Evolutionary conservation across 2,888 invertebrate species (phyloP).

Genomic region (Catocala sponsa): DNA sequence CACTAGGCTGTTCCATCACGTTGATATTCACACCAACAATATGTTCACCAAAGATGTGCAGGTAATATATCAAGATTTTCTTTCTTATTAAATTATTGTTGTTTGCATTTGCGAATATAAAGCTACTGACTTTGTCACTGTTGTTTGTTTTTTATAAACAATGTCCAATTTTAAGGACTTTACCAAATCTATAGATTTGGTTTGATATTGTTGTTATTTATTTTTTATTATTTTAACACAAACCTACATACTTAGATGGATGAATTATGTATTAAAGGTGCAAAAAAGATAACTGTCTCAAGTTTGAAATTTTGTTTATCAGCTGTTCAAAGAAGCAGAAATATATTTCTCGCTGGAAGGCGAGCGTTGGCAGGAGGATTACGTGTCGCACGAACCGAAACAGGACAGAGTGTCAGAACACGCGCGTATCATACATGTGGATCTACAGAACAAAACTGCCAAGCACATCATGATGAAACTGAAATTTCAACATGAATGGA

Average conservation of each 20-base stretch:
- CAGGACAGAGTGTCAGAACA: constrained; percentile 87
- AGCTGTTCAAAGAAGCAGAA: constrained; percentile 93
- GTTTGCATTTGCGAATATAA: constrained; percentile 7
- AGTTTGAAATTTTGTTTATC: constrained; percentile 41
- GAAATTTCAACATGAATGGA: constrained; percentile 94
- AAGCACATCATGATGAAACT: constrained; percentile 92
- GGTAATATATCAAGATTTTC: constrained; percentile 75
- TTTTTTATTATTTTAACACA: not conserved
- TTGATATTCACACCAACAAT: constrained; percentile 93
- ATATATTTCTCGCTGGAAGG: constrained; percentile 95
- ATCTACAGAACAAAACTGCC: constrained; percentile 92
- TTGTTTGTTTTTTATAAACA: too few relatives aligned
- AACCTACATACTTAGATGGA: too few relatives aligned
- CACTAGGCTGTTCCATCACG: constrained; percentile 91
- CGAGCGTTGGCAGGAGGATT: constrained; percentile 91
- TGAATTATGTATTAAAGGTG: not conserved
- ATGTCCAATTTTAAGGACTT: not conserved
- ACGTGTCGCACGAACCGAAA: constrained; percentile 89
- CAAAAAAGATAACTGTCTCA: not conserved
- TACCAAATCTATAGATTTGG: constrained; percentile 6
- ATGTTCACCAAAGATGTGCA: constrained; percentile 93
- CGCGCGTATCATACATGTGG: constrained; percentile 91
- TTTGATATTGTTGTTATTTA: not conserved
- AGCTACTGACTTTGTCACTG: too few relatives aligned
- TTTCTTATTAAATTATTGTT: not conserved